These are phyloP conservation scores for Brachypteracias leptosomus DNA, from an alignment of 2,113 vertebrate genomes.

Conservation along the genomic window DNA sequence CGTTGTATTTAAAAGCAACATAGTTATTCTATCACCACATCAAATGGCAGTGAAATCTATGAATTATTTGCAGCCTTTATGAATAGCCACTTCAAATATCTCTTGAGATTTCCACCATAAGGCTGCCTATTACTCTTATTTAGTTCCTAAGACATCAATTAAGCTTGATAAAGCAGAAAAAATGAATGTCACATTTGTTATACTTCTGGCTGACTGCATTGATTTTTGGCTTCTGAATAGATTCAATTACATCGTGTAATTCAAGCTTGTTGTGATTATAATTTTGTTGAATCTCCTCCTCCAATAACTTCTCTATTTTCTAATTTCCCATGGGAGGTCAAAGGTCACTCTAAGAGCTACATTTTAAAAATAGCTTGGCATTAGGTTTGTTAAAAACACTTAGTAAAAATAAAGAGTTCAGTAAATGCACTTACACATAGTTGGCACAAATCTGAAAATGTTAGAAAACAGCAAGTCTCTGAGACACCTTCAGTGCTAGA, in stretches of 20 bases:
- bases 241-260: slow-evolving; percentile 70
- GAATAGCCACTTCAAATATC: slow-evolving; percentile 58
- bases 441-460: slow-evolving; percentile 1
- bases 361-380: slow-evolving; percentile 18
- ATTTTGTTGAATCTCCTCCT: slow-evolving; percentile 66
- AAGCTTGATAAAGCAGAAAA: slow-evolving; percentile 73
- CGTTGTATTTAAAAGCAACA: neutral
- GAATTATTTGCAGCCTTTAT: slow-evolving; percentile 41
- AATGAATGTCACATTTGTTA: slow-evolving; percentile 72
- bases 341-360: slow-evolving; percentile 17
- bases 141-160: slow-evolving; percentile 67
- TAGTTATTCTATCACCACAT: slow-evolving; percentile 1
- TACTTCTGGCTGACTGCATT: slow-evolving; percentile 73
- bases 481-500: neutral
- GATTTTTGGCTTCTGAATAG: slow-evolving; percentile 74
- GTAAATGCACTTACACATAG: slow-evolving; percentile 13
- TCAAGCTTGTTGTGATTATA: slow-evolving; percentile 58
- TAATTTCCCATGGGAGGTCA: slow-evolving; percentile 62
- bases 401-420: slow-evolving; percentile 48
- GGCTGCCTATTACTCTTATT: slow-evolving; percentile 61
- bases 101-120: slow-evolving; percentile 47
- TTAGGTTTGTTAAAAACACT: slow-evolving; percentile 41
- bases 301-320: slow-evolving; percentile 68
- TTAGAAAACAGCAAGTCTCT: neutral
- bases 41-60: slow-evolving; percentile 22